phyloP scores from a whole-genome alignment of 2,797 vertebrate species.

The Heterohyrax brucei region DNA sequence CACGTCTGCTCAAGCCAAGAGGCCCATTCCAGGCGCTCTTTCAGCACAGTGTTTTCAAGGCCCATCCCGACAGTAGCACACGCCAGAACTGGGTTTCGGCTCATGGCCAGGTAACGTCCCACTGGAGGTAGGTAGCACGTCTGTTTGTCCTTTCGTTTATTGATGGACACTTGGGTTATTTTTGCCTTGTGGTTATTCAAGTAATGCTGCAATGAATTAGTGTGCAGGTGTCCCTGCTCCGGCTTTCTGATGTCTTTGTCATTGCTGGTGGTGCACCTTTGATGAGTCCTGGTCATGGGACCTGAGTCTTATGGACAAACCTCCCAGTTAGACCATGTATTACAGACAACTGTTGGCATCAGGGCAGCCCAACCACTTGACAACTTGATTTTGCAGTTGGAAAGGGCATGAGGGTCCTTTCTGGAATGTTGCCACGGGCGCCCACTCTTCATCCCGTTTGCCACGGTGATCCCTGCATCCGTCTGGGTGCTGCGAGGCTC shows the following conservation, averaged over 20 bases:
- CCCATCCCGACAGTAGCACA: too few relatives aligned
- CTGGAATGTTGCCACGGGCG: slow-evolving; percentile 45
- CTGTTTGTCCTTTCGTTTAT: too few relatives aligned
- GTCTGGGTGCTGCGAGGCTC: background rate
- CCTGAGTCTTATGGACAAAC: background rate
- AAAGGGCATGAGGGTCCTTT: background rate
- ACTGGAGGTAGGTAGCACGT: too few relatives aligned
- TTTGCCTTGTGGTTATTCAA: too few relatives aligned
- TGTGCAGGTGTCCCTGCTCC: background rate
- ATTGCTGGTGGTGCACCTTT: background rate
- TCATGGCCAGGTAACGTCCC: too few relatives aligned
- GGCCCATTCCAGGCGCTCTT: too few relatives aligned
- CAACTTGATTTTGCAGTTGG: background rate
- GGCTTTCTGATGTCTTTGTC: background rate
- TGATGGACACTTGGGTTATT: too few relatives aligned
- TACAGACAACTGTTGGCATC: background rate
- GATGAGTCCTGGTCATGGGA: background rate
- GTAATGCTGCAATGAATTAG: too few relatives aligned
- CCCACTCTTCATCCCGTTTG: background rate
- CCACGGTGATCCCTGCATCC: background rate
- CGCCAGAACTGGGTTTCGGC: too few relatives aligned
- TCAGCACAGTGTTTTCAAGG: too few relatives aligned
- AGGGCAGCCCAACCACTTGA: background rate
- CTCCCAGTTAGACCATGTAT: background rate
- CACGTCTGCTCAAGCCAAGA: too few relatives aligned